Evolutionary conservation across 2,888 invertebrate genomes (phyloP), one percentile per base, ranked within the genome.

Genomic region (Diaperis boleti): DNA sequence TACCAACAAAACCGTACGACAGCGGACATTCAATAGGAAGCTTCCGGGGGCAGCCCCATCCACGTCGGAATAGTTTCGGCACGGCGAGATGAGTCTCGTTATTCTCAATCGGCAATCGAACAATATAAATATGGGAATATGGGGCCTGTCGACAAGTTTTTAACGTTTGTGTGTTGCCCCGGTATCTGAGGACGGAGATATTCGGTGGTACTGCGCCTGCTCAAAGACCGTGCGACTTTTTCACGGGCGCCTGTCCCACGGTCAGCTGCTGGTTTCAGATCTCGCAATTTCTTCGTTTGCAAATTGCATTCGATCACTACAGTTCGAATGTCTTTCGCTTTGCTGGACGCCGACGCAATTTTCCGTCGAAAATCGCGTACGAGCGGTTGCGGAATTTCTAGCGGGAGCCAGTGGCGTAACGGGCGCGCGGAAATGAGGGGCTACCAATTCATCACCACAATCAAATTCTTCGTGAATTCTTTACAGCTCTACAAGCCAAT

Each of bases 171-270:
- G n/a, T 72, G 69, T 67, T 70, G 69, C 71, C 71, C 70, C 65
- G 62, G 68, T 69, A 70, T 70, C 67, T 66, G 65, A n/a, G n/a
- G n/a, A n/a, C 57, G 52, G 59, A 72, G 72, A 76, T 76, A 78
- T 77, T 77, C 69, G 75, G 74, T 67, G 68, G 67, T 72, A 62
- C 71, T 39, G 74, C 76, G 78, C 76, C 67, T 76, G 79, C 78
- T 79, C 84, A 83, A 81, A 83, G 84, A 86, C 84, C 85, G 85
- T 87, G 87, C 87, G 86, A 87, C 87, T 87, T 86, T 86, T 86
- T 86, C 86, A 85, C 84, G 83, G 84, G 79, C 79, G 79, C 78
- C 82, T 83, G 83, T 84, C 85, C 85, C 85, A 83, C 83, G 82
- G 83, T 82, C 83, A 80, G 78, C 77, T 76, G 81, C 76, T 76